A percentile compares a stretch with the other conserved stretches of the same genome.
Evolutionary conservation across 23 tunicate species (phyloP).

Genomic region (Ciona savignyi): DNA sequence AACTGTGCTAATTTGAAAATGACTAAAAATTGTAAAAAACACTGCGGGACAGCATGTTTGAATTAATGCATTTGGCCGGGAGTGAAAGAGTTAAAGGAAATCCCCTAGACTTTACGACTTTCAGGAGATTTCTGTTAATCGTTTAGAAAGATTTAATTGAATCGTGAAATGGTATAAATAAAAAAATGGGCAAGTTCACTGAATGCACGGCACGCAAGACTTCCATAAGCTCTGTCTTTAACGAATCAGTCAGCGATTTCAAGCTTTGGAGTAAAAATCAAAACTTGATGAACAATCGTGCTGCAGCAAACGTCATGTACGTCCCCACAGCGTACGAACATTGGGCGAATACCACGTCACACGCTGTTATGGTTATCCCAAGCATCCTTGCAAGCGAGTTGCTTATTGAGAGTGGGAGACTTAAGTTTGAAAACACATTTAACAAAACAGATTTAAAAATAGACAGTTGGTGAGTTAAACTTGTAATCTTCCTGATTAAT

Average conservation of each 20-base stretch:
- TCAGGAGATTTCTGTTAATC: no score
- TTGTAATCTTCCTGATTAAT: no score
- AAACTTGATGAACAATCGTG: constrained; percentile 70
- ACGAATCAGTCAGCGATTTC: constrained; percentile 6
- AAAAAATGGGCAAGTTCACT: not conserved
- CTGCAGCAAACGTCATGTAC: constrained; percentile 46
- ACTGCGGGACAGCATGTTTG: no score
- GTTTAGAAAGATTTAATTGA: no score
- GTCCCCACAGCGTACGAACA: constrained; percentile 75
- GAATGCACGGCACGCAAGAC: not conserved
- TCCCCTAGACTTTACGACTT: no score
- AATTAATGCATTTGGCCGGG: no score
- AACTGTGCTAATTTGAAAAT: no score
- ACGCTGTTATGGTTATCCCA: constrained; percentile 72
- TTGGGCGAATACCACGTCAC: constrained; percentile 72
- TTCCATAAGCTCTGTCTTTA: not conserved
- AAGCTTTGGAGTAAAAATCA: constrained; percentile 15
- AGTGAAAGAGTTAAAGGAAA: no score
- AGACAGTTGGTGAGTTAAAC: no score
- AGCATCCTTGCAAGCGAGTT: constrained; percentile 65
- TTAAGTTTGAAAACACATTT: not conserved
- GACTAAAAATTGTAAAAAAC: no score
- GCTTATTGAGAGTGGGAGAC: constrained; percentile 19
- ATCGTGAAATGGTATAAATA: no score
- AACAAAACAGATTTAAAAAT: no score